phyloP scores from a whole-genome alignment of 1,140 invertebrate genomes.

The Micrasema minimum region DNA sequence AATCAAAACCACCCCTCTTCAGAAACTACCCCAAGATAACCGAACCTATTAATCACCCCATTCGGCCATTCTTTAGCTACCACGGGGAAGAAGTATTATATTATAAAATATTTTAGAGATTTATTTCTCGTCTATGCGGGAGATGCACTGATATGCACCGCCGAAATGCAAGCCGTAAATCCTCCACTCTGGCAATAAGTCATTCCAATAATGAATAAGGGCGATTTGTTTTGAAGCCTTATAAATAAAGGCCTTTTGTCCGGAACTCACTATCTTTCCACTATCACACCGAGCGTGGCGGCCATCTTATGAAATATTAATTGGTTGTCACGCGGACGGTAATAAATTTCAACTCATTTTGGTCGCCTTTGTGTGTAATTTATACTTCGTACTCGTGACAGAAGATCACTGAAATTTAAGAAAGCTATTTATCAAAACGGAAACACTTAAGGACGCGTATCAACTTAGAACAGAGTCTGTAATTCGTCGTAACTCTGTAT shows the following conservation, averaged over 20 bases:
- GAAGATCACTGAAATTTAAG: constrained; percentile 14
- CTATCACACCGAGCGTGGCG: constrained; percentile 27
- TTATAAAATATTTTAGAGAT: constrained; percentile 44
- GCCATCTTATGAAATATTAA: constrained; percentile 65
- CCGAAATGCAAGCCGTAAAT: constrained; percentile 45
- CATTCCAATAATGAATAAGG: constrained; percentile 65
- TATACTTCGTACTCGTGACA: constrained; percentile 12
- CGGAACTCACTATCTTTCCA: constrained; percentile 43
- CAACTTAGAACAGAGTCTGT: no score
- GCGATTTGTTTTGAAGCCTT: constrained; percentile 68
- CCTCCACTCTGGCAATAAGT: constrained; percentile 42
- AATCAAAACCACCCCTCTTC: constrained; percentile 23
- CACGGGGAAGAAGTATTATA: constrained; percentile 36
- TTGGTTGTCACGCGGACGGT: constrained; percentile 61
- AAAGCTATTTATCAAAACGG: constrained; percentile 2
- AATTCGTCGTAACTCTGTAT: no score
- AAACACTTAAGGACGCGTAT: no score
- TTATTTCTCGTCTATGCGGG: constrained; percentile 48
- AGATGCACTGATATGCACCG: constrained; percentile 43
- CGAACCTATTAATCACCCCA: constrained; percentile 32
- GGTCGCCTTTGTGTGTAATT: constrained; percentile 27
- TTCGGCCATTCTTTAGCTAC: constrained; percentile 29
- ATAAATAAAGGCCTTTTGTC: constrained; percentile 64
- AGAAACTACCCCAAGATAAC: constrained; percentile 43
- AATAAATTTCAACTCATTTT: constrained; percentile 32